Percentiles rank a stretch among this genome's conserved stretches.
phyloP scores from a whole-genome alignment of 1,140 invertebrate genomes.

The Bombus waltoni region DNA sequence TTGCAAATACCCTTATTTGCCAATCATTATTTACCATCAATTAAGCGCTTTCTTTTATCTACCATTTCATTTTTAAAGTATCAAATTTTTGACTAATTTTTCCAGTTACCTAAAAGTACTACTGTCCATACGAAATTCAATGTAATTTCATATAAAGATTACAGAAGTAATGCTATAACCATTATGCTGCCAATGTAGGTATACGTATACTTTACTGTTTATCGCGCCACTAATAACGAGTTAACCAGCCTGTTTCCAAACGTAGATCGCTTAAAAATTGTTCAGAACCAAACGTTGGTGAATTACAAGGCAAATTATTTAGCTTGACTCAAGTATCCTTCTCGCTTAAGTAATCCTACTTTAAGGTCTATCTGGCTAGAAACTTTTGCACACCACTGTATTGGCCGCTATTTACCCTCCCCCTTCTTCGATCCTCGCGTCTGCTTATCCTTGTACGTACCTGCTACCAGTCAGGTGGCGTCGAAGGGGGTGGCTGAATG shows the following conservation, averaged over 20 bases:
- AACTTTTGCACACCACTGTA: not conserved
- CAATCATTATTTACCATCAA: not conserved
- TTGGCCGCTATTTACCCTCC: not conserved
- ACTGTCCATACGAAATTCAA: not conserved
- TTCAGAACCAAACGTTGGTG: not conserved
- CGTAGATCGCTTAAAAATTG: not conserved
- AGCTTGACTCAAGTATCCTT: not conserved
- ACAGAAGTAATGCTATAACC: too few relatives aligned
- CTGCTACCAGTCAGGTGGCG: slow-evolving; percentile 41
- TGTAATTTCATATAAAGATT: too few relatives aligned
- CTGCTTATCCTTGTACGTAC: slow-evolving; percentile 50
- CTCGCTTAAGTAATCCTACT: not conserved
- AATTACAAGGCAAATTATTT: not conserved
- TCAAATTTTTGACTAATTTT: not conserved
- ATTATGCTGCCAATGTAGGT: too few relatives aligned
- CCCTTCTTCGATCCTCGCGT: not conserved
- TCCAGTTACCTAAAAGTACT: not conserved
- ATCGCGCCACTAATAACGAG: not conserved
- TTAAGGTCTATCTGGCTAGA: not conserved
- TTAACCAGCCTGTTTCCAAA: not conserved
- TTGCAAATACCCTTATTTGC: not conserved
- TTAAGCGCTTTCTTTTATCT: not conserved
- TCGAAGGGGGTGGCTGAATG: slow-evolving; percentile 22
- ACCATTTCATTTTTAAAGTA: not conserved
- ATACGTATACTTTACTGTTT: not conserved